phyloP scores from a whole-genome alignment of 2,797 vertebrate species.

The Poeciliopsis presidionis region DNA sequence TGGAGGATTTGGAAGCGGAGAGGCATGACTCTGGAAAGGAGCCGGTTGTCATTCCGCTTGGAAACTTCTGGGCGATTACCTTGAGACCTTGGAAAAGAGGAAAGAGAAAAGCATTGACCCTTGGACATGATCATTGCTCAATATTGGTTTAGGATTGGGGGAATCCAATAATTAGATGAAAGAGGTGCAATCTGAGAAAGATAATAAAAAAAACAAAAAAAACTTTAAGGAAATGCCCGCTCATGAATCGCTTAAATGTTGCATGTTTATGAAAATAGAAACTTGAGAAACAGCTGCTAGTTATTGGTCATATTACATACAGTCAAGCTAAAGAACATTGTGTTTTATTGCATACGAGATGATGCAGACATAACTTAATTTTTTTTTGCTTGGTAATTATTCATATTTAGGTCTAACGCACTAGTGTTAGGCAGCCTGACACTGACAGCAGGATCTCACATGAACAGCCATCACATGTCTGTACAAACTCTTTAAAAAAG shows the following conservation, averaged over 20 bases:
- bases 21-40: conserved; percentile 82
- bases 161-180: neutral
- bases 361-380: neutral
- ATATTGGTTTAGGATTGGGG: neutral
- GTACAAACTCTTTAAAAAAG: too few relatives aligned
- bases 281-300: neutral
- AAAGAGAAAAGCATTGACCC: neutral
- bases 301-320: neutral
- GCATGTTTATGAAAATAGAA: neutral
- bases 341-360: neutral
- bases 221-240: neutral
- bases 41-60: conserved; percentile 88
- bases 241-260: neutral
- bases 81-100: conserved; percentile 85
- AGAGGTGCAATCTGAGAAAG: too few relatives aligned
- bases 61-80: conserved; percentile 90
- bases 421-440: neutral
- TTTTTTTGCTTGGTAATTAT: neutral
- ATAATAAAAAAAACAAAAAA: neutral
- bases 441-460: neutral
- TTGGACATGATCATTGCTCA: neutral
- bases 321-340: neutral
- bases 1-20: conserved; percentile 52
- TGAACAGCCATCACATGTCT: neutral
- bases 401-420: neutral